Evolutionary conservation across 1,140 invertebrate species (phyloP).

Genomic region (Cardiocondyla obscurior): DNA sequence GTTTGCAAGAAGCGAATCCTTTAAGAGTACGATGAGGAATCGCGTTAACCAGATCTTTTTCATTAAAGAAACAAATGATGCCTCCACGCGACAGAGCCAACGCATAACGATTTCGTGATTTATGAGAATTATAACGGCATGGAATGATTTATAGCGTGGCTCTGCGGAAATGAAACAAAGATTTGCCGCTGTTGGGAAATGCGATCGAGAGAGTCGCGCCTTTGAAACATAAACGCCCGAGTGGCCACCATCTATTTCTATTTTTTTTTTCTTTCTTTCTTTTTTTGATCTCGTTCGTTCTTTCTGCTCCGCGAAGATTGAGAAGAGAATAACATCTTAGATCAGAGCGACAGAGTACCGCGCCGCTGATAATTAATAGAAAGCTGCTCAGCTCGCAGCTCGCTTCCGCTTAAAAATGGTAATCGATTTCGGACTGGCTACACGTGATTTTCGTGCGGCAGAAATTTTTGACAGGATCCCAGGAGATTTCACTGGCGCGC

Average conservation of each 20-base stretch:
- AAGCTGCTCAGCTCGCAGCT: not conserved
- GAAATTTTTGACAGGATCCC: slow-evolving; percentile 74
- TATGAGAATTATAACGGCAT: slow-evolving; percentile 40
- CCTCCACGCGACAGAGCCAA: not conserved
- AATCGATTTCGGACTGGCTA: slow-evolving; percentile 8
- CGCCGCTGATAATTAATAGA: slow-evolving; percentile 31
- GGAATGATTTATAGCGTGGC: slow-evolving; percentile 18
- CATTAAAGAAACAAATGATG: not conserved
- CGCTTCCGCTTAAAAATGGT: slow-evolving; percentile 12
- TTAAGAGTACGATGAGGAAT: not conserved
- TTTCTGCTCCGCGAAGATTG: not conserved
- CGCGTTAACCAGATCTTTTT: not conserved
- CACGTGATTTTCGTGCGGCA: slow-evolving; percentile 7
- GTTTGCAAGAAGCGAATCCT: not conserved
- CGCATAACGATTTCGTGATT: slow-evolving; percentile 61
- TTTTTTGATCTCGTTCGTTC: not conserved
- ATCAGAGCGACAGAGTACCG: not conserved
- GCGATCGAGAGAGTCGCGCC: not conserved
- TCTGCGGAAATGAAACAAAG: not conserved
- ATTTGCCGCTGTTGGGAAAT: not conserved
- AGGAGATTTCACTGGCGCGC: slow-evolving; percentile 76
- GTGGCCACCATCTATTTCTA: not conserved
- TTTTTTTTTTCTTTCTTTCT: not conserved
- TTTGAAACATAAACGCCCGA: not conserved
- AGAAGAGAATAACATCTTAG: not conserved